phyloP scores from a whole-genome alignment of 2,113 vertebrate genomes.

The Propithecus coquereli region DNA sequence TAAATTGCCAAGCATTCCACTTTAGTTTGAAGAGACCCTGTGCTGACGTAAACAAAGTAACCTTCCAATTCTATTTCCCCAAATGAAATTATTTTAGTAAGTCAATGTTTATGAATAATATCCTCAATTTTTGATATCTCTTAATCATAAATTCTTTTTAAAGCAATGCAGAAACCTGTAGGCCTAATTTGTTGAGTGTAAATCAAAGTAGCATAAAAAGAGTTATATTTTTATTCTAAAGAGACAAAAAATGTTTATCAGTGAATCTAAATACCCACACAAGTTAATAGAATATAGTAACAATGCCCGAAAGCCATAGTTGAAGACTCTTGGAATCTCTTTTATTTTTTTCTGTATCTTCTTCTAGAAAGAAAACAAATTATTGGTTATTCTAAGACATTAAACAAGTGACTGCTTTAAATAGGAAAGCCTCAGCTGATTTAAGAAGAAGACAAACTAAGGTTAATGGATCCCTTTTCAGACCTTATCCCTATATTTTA shows the following conservation, averaged over 20 bases:
- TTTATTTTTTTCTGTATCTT: background rate
- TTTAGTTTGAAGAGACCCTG: slow-evolving; percentile 78
- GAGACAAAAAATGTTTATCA: background rate
- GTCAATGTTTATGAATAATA: background rate
- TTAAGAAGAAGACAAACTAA: background rate
- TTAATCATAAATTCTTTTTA: background rate
- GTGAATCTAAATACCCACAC: background rate
- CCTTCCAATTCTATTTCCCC: background rate
- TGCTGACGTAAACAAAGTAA: background rate
- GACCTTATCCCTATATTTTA: background rate
- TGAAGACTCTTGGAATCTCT: background rate
- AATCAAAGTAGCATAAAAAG: background rate
- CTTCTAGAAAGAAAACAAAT: slow-evolving; percentile 19
- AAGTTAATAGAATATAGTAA: background rate
- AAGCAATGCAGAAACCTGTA: background rate
- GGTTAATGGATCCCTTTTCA: background rate
- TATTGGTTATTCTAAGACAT: background rate
- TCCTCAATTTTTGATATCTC: background rate
- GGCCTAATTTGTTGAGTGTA: background rate
- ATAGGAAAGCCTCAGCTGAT: background rate
- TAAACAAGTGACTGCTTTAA: background rate
- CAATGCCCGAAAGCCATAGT: background rate
- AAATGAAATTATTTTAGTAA: background rate
- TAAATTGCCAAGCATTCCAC: background rate
- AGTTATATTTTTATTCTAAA: background rate